phyloP scores from a whole-genome alignment of 2,797 vertebrate genomes.

The Scyliorhinus canicula region DNA sequence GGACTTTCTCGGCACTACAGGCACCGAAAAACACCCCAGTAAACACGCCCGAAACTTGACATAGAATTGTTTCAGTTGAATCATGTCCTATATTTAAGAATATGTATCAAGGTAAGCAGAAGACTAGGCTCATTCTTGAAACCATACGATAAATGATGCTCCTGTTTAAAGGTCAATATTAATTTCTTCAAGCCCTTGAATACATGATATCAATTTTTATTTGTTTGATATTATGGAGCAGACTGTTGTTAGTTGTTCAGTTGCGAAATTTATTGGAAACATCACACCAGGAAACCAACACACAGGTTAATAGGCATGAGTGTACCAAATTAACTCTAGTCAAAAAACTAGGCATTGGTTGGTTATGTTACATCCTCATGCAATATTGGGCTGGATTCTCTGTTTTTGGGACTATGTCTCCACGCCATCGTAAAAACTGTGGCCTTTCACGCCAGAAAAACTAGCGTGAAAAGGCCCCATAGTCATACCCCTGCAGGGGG shows the following conservation, averaged over 20 bases:
- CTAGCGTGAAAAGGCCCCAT: too few species aligned
- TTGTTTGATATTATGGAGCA: neutral
- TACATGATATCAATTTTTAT: slow-evolving; percentile 10
- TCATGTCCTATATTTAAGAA: neutral
- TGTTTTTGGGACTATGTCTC: too few species aligned
- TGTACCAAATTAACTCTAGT: too few species aligned
- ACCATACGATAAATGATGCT: neutral
- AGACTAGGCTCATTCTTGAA: neutral
- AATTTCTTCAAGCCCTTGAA: neutral
- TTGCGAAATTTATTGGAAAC: neutral
- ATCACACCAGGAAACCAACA: neutral
- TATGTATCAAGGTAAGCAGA: neutral
- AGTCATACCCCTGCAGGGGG: too few species aligned
- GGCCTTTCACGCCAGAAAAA: too few species aligned
- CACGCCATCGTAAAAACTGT: too few species aligned
- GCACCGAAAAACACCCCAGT: too few species aligned
- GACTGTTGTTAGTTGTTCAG: neutral
- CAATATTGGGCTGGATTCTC: too few species aligned
- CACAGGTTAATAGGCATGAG: neutral
- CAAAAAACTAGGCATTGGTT: neutral
- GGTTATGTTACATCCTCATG: neutral
- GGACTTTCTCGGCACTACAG: too few species aligned
- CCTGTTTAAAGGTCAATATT: slow-evolving; percentile 1
- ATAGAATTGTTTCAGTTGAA: too few species aligned
- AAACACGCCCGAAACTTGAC: too few species aligned